These are phyloP conservation scores for Lithophane semibrunnea DNA, from an alignment of 2,888 invertebrate genomes.

Conservation along the genomic window DNA sequence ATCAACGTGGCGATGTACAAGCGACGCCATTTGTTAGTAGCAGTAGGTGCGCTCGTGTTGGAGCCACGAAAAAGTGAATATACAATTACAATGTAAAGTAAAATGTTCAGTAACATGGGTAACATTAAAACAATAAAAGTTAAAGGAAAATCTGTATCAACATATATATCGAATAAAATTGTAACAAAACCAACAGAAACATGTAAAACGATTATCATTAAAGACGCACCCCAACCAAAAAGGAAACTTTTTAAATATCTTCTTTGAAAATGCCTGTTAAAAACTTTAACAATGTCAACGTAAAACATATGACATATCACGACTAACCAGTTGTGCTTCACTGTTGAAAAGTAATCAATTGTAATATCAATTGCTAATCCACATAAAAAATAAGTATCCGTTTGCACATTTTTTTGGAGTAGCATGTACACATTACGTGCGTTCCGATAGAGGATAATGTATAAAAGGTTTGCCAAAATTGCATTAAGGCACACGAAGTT, in stretches of 20 bases:
- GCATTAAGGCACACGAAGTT: no score
- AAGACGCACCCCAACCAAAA: not conserved
- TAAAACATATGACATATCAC: not conserved
- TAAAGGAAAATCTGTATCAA: no score
- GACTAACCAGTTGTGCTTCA: not conserved
- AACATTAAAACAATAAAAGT: not conserved
- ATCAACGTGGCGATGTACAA: no score
- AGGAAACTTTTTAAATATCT: slow-evolving; percentile 1
- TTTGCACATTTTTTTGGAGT: no score
- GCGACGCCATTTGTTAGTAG: no score
- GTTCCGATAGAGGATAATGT: no score
- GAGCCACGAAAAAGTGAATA: not conserved
- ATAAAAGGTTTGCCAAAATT: no score
- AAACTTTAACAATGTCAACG: not conserved
- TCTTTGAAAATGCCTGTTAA: not conserved
- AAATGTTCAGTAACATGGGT: not conserved
- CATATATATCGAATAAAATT: no score
- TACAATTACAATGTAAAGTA: not conserved
- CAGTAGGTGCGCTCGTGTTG: no score
- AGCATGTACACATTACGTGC: no score
- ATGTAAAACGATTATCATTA: not conserved
- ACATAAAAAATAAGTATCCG: no score
- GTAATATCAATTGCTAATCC: no score
- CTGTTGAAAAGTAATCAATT: not conserved
- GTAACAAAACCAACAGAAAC: not conserved